phyloP scores from a whole-genome alignment of 2,113 vertebrate genomes.

The Oryzias celebensis region DNA sequence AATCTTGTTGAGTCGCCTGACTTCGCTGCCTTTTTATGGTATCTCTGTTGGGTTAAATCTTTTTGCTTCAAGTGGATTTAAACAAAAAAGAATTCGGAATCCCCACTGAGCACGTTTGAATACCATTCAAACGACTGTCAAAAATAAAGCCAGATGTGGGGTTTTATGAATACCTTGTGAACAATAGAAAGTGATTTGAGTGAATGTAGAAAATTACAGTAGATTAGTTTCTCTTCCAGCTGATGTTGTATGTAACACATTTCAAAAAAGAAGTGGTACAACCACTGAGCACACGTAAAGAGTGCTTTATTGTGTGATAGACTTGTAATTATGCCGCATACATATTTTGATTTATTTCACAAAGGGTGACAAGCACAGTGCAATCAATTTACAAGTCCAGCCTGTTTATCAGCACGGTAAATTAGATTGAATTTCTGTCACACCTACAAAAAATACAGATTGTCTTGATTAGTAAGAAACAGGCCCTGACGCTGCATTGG shows the following conservation, averaged over 20 bases:
- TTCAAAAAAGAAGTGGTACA: conserved; percentile 23
- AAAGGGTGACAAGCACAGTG: conserved; percentile 3
- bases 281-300: conserved; percentile 12
- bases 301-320: conserved; percentile 28
- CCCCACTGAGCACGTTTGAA: conserved; percentile 55
- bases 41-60: conserved; percentile 41
- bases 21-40: conserved; percentile 12
- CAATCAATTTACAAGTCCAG: conserved; percentile 16
- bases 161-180: conserved; percentile 40
- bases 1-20: conserved; percentile 13
- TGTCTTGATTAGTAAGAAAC: not conserved
- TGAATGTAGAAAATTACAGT: conserved; percentile 30
- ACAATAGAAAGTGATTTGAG: conserved; percentile 52
- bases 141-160: conserved; percentile 46
- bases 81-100: conserved; percentile 26
- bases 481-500: not conserved
- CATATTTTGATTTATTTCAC: conserved; percentile 36
- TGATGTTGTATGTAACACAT: conserved; percentile 23
- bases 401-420: conserved; percentile 9
- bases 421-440: conserved; percentile 4
- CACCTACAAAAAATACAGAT: conserved; percentile 5
- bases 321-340: conserved; percentile 25
- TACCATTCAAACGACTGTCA: conserved; percentile 56
- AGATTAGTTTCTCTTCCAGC: not conserved
- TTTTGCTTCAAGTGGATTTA: conserved; percentile 56